Evolutionary conservation across 2,113 vertebrate species (phyloP).

Genomic region (Vicugna pacos): DNA sequence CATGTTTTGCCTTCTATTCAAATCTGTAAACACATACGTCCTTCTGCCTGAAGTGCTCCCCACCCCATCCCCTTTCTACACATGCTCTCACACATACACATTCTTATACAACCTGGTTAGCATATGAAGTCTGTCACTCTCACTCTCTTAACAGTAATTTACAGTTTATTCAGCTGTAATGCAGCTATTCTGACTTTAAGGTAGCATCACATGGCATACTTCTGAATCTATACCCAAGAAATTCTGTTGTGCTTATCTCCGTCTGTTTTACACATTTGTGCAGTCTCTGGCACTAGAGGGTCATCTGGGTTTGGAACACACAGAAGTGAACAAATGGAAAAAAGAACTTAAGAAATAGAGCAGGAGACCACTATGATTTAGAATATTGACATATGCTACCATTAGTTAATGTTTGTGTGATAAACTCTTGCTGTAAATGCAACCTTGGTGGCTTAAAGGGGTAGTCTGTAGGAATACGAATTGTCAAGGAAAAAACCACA

Average conservation of each 20-base stretch:
- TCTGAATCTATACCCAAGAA: constrained; percentile 95
- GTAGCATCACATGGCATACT: constrained; percentile 93
- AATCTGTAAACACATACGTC: neutral
- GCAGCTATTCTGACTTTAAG: constrained; percentile 89
- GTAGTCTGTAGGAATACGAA: neutral
- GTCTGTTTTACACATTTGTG: constrained; percentile 96
- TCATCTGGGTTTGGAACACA: constrained; percentile 95
- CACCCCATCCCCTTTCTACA: neutral
- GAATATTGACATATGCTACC: constrained; percentile 95
- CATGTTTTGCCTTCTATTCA: constrained; percentile 15
- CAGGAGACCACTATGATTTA: constrained; percentile 94
- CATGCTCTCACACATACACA: neutral
- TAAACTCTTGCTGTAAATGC: constrained; percentile 95
- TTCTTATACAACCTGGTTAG: neutral
- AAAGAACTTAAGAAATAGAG: constrained; percentile 94
- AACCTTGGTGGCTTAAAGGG: constrained; percentile 81
- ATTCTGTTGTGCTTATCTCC: constrained; percentile 94
- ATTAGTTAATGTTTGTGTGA: constrained; percentile 96
- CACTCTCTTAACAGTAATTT: constrained; percentile 86
- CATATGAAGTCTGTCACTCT: neutral
- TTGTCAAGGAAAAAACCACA: neutral
- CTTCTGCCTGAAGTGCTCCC: constrained; percentile 5
- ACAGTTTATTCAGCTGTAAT: constrained; percentile 92
- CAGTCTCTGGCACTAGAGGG: constrained; percentile 94
- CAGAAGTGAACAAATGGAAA: constrained; percentile 96